Evolutionary conservation across 1,140 invertebrate genomes (phyloP), one percentile per base, ranked within the genome.

Genomic region (Condylostylus longicornis): DNA sequence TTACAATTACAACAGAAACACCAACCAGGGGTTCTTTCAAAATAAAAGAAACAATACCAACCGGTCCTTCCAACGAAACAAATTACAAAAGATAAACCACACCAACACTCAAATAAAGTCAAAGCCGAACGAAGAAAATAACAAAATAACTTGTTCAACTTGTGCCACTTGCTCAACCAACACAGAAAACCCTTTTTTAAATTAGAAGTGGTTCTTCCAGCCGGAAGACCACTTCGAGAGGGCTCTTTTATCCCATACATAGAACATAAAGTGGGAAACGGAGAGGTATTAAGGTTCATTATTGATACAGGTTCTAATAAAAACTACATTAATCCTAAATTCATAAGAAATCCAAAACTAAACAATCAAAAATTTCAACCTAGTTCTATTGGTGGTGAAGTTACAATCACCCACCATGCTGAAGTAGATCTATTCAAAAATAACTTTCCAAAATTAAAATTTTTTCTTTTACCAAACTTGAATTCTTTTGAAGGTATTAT

Each of bases 261-360:
- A 12, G 27, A 43, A 17, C 13, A 20, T 30, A 35, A 29, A 13
- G n/a, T 21, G 21, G 23, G 14, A 14, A 30, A 28, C 15, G 35
- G 28, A 36, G 25, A 40, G 12, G 17, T 33, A 17, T 17, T 43
- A 3, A 43, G 22, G 35, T 35, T 43, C 13, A 15, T 42, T 3
- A 34, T 42, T 14, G 41, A 42, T 42, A 35, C 41, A 13, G 37
- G 33, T n/a, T 42, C 35, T 22, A 36, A 36, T 27, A 36, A 23
- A 18, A 36, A 36, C 23, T 36, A 36, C 23, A 36, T 36, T 14
- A 5, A 36, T 27, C 15, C 36, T 5, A 6, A 5, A 17, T 30
- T 15, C 6, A 25, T 37, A 9, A 28, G 5, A 25, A 37, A 18
- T 18, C 36, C 23, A 5, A 29, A 9, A 15, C 36, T 13, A 8